Evolutionary conservation across 2,113 vertebrate genomes (phyloP).

Genomic region (Poecile atricapillus): DNA sequence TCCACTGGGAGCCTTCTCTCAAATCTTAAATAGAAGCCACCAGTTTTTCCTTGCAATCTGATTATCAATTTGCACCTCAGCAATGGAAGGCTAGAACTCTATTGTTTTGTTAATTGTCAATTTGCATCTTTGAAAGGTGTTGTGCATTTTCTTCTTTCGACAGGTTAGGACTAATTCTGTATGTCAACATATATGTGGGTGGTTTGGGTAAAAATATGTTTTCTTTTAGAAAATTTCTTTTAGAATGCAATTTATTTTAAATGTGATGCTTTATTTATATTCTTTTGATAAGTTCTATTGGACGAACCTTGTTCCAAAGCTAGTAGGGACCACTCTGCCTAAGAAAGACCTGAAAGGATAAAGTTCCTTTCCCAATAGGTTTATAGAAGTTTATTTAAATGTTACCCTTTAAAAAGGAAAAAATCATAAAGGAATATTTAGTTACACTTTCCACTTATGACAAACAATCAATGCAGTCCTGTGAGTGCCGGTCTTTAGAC

Average conservation of each 20-base stretch:
- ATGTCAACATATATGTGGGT: conserved; percentile 64
- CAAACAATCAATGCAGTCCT: accelerated
- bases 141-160: conserved; percentile 69
- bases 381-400: neutral
- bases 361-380: neutral
- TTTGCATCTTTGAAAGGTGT: conserved; percentile 83
- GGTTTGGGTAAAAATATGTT: neutral
- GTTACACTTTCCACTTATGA: neutral
- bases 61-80: conserved; percentile 82
- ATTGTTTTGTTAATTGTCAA: conserved; percentile 84
- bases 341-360: neutral
- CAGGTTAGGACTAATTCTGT: conserved; percentile 78
- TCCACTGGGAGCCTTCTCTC: conserved; percentile 56
- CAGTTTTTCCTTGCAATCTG: conserved; percentile 55
- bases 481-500: accelerated
- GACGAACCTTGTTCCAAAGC: neutral
- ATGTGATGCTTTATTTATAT: neutral
- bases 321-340: neutral
- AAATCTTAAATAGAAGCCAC: conserved; percentile 66
- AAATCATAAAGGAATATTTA: neutral
- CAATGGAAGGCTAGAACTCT: conserved; percentile 65
- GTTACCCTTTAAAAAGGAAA: neutral
- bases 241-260: conserved; percentile 43
- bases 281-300: conserved; percentile 32
- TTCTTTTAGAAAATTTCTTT: conserved; percentile 37